phyloP scores from a whole-genome alignment of 2,113 vertebrate species.

The Archocentrus centrarchus region DNA sequence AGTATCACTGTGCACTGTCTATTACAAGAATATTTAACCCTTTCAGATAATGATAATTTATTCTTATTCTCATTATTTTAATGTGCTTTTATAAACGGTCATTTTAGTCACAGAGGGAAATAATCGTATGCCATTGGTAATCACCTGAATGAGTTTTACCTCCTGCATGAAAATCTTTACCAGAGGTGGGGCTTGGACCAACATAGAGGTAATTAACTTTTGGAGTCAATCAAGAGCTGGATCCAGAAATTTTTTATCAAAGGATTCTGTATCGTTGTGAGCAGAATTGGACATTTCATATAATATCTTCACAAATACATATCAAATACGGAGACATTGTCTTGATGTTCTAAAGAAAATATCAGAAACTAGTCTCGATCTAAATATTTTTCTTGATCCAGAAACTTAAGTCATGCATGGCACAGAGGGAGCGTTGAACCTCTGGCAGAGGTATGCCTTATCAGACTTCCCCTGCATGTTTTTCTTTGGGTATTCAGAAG shows the following conservation, averaged over 20 bases:
- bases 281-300: background rate
- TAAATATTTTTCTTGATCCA: background rate
- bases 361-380: too few species aligned
- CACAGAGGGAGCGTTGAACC: background rate
- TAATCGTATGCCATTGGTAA: background rate
- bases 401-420: background rate
- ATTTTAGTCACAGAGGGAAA: background rate
- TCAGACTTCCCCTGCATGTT: background rate
- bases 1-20: background rate
- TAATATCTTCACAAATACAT: background rate
- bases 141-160: background rate
- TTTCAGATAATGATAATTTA: background rate
- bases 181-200: background rate
- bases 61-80: background rate
- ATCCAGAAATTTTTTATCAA: background rate
- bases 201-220: background rate
- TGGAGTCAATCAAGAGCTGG: background rate
- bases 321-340: background rate
- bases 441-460: background rate
- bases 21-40: background rate
- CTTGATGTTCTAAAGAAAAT: too few species aligned
- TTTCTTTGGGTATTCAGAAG: background rate
- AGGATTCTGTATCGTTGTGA: background rate
- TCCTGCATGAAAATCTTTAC: background rate
- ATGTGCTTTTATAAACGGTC: conserved; percentile 8